These are phyloP conservation scores for Plusia festucae DNA, from an alignment of 2,888 invertebrate genomes.

Conservation along the genomic window DNA sequence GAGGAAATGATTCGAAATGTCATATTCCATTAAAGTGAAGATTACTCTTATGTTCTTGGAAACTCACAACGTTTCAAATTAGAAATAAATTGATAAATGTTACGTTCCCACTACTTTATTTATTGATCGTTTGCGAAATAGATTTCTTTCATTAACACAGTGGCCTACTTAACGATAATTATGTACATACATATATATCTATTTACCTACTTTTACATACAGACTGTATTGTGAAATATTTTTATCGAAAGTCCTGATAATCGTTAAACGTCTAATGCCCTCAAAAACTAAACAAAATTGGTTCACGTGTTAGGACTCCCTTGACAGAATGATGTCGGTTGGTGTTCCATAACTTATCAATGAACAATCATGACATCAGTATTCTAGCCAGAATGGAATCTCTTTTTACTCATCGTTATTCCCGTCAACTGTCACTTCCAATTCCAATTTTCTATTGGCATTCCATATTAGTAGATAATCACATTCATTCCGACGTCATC, in stretches of 20 bases:
- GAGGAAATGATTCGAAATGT: too few relatives aligned
- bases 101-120: not conserved
- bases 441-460: constrained; percentile 31
- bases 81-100: constrained; percentile 4
- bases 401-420: constrained; percentile 4
- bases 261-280: not conserved
- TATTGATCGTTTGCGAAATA: constrained; percentile 1
- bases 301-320: too few relatives aligned
- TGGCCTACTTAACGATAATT: not conserved
- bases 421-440: constrained; percentile 42
- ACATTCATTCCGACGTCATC: constrained; percentile 30
- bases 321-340: too few relatives aligned
- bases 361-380: too few relatives aligned
- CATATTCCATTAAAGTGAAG: constrained; percentile 2
- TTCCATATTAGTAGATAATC: constrained; percentile 30
- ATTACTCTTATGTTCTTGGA: not conserved
- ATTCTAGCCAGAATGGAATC: too few relatives aligned
- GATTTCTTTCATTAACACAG: constrained; percentile 1
- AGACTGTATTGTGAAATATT: not conserved
- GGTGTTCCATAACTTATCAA: too few relatives aligned
- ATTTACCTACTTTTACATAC: not conserved
- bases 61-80: not conserved
- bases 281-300: not conserved
- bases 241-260: not conserved
- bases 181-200: too few relatives aligned